Base-by-base conservation (phyloP, 1,140 invertebrate species). In the Conus betulinus region DNA sequence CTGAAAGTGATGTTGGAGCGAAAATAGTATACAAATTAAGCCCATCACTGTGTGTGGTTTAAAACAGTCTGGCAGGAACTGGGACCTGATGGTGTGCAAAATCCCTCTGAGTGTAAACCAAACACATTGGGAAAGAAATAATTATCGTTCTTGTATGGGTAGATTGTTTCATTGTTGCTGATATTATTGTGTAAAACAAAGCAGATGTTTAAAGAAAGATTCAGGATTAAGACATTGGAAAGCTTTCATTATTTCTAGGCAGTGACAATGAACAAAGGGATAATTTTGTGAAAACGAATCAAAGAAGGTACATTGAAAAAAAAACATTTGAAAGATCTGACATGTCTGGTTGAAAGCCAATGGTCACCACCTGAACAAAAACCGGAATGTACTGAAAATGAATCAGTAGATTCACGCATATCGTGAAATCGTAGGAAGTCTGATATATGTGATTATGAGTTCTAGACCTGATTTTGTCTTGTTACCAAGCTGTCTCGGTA, bases 61-160 rank as follows among this genome's bases (percentile, higher is more conserved):
- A 27, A 87, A 87, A 51, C 85, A 87, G 85, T 79, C 85, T 8
- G 85, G 85, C 25, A 71, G 85, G 81, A 87, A 87, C 51, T 76
- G 67, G 85, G 79, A 87, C 74, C 79, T 76, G 71, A 27, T 10
- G 79, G 79, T 87, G 85, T 79, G 17, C 60, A 39, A 39, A 39
- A 39, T 39, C 39, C 39, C 39, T 74, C 17, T 87, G 85, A 79
- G 71, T 87, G 6, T 87, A 76, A 11, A 39, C 51, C 27, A 87
- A 76, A 87, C 60, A 53, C 1, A 82, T 5, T 17, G 39, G 25
- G 71, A 52, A 23, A 74, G 79, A 23, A 10, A 82, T 87, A 15
- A 81, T 25, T 87, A 39, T 87, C 0, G 27, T 87, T n/a, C 67
- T 87, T 71, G 71, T 87, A 20, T 81, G 85, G 85, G 85, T 87